Evolutionary conservation across 2,797 vertebrate genomes (phyloP).

Genomic region (Simalia tracyae): DNA sequence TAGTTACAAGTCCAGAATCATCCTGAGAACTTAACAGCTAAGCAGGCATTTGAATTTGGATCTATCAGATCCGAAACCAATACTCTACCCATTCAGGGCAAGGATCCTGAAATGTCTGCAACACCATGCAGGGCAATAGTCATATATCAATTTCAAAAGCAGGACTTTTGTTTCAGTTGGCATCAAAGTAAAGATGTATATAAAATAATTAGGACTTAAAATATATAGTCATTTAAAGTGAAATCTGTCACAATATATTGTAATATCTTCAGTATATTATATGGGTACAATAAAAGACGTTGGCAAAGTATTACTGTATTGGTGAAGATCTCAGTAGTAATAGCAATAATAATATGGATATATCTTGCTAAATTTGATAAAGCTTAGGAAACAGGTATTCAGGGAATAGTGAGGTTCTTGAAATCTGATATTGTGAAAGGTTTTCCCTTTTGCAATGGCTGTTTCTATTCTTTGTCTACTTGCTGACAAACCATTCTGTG

Average conservation of each 20-base stretch:
- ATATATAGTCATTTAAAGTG: not conserved
- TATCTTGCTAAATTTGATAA: not conserved
- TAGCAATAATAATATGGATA: not conserved
- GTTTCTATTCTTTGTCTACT: not conserved
- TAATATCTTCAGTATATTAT: not conserved
- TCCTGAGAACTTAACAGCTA: too few species aligned
- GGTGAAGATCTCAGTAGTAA: not conserved
- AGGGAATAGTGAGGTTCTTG: not conserved
- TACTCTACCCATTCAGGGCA: not conserved
- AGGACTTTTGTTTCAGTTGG: not conserved
- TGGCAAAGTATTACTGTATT: not conserved
- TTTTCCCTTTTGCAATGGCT: not conserved
- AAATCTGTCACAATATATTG: not conserved
- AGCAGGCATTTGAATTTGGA: not conserved
- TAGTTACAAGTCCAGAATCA: not conserved
- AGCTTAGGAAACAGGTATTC: not conserved
- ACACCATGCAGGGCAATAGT: not conserved
- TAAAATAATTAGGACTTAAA: not conserved
- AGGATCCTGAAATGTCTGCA: not conserved
- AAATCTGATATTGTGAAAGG: not conserved
- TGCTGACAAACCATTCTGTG: not conserved
- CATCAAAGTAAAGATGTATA: not conserved
- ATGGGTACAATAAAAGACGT: not conserved
- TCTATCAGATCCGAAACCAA: not conserved
- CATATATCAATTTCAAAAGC: not conserved